Conservation (phyloP, 2,113 vertebrate species). For the Melanerpes formicivorus region DNA sequence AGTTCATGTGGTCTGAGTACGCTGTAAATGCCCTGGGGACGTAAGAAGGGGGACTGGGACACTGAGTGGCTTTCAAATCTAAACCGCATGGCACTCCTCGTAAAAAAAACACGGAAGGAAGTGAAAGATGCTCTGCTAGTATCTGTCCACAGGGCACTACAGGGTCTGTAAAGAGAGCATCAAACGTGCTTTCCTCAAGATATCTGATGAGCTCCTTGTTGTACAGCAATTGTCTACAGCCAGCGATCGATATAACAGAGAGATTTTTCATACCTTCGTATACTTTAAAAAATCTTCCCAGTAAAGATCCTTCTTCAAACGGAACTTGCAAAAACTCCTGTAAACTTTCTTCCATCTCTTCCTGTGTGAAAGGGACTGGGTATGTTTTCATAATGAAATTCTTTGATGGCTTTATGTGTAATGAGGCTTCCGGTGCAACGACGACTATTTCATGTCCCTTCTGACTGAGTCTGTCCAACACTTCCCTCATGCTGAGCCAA, state of each 20-base stretch:
- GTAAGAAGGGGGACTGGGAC: constrained; percentile 82
- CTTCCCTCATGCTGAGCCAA: too few species aligned
- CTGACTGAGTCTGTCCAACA: constrained; percentile 25
- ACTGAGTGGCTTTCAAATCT: constrained; percentile 75
- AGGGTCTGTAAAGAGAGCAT: constrained; percentile 86
- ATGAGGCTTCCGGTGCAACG: constrained; percentile 73
- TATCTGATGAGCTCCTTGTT: constrained; percentile 75
- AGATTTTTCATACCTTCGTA: constrained; percentile 5
- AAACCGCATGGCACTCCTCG: constrained; percentile 79
- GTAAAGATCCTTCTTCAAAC: constrained; percentile 56
- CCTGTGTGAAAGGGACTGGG: constrained; percentile 72
- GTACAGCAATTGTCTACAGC: constrained; percentile 75
- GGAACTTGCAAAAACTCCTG: not conserved
- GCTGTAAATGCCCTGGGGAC: constrained; percentile 62
- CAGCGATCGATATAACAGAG: constrained; percentile 14
- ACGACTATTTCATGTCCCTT: constrained; percentile 81
- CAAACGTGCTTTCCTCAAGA: constrained; percentile 72
- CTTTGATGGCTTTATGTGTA: constrained; percentile 72
- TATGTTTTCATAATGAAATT: constrained; percentile 66
- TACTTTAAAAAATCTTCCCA: constrained; percentile 8
- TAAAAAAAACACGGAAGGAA: constrained; percentile 82
- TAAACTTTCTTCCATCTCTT: not conserved
- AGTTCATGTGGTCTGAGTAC: constrained; percentile 76
- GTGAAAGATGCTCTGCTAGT: constrained; percentile 76
- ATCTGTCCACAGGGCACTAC: constrained; percentile 84